Base-by-base conservation (phyloP, 2,888 invertebrate genomes). In the Drosophila phalerata region DNA sequence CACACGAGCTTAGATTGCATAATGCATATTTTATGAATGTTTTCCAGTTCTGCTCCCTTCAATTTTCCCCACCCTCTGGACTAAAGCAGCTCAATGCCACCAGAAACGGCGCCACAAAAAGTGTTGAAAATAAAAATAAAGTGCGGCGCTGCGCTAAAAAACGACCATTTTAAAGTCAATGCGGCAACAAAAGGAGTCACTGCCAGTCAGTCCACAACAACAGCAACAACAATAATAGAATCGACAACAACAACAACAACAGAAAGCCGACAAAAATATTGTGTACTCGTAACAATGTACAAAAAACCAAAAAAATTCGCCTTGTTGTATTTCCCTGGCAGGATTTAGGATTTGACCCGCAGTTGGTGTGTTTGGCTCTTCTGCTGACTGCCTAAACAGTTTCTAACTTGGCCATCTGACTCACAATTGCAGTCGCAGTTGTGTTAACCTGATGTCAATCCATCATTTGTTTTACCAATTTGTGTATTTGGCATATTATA, bases 1-100 rank as follows among this genome's bases (percentile, higher is more conserved):
- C 91, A 92, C 92, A 92, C 92, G 92, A 91, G 92, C 91, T 92
- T 92, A 92, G 92, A 92, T 92, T 92, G 92, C 91, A 88, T 91
- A 91, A 92, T 92, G 91, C 92, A 92, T 92, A 91, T 92, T 92
- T 92, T 73, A 92, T 91, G 84, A 79, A 69, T 81, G 77, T 85
- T 87, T 85, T 88, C 77, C 74, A 75, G 67, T 55, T 79, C 37
- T 45, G 65, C 43, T 65, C 13, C 40, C 42, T 22, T 60, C 45
- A 53, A 25, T 8, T 28, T 19, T 25, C 19, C 37, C 43, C 49
- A 45, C 4, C 10, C 34, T 25, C 1, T 22, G n/a, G n/a, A 22
- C 22, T 22, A 22, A 22, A 22, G 22, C 22, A 22, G 22, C 4
- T 15, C 15, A 19, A 34, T 19, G 55, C 42, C 40, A 40, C 43